Base-by-base conservation (phyloP, 1,140 invertebrate genomes). In the Eriocheir sinensis region DNA sequence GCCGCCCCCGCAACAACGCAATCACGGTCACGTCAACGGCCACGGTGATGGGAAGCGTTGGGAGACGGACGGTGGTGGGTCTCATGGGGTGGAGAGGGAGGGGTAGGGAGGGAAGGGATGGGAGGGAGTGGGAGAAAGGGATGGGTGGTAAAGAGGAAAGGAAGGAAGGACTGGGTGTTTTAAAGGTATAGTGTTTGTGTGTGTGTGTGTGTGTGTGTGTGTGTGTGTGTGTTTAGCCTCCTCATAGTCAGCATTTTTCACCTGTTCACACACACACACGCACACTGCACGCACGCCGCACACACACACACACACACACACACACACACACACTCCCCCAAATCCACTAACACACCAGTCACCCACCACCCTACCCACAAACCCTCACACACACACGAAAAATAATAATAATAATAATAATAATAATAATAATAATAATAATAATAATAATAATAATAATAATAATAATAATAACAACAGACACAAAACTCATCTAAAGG, bases 1-100 rank as follows among this genome's bases (percentile, higher is more conserved):
- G 60, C 60, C 60, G 60, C 60, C 60, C 60, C 60, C 60, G 60
- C 60, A 72, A 72, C 60, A 72, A n/a, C 17, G 60, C 60, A 72
- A 72, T 72, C 60, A 72, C 60, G 21, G 21, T 3, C 60, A 12
- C 60, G 40, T 89, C 40, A 44, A 8, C 40, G 15, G 8, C 40
- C 40, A n/a, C 40, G 3, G 27, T 2, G 88, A 48, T n/a, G 8
- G 8, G n/a, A 34, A 6, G 81, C 8, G 81, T 27, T 27, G 8
- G 8, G 81, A 83, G 81, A 83, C 6, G 81, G 81, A n/a, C n/a
- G 8, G 81, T 30, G 40, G 83, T 17, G 30, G 17, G 34, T 32
- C 80, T 83, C 4, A 30, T 6, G 80, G 80, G 30, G 30, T n/a
- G 83, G 34, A 32, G 21, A 40, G 30, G n/a, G 40, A 6, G n/a